Base-by-base conservation (phyloP, 2,797 vertebrate species). In the Aphelocoma californica region DNA sequence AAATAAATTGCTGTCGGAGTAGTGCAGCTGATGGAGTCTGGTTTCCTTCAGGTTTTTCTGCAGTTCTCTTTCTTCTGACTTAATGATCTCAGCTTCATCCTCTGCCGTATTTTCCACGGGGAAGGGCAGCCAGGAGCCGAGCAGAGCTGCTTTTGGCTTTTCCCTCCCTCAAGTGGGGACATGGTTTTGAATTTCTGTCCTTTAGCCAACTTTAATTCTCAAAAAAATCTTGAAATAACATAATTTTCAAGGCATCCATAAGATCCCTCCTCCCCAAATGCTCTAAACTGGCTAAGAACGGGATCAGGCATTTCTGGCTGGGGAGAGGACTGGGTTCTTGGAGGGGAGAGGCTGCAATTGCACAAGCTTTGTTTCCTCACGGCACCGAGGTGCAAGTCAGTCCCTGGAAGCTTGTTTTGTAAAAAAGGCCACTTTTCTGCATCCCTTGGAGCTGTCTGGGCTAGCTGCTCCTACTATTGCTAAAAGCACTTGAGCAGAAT, bases 31-130 rank as follows among this genome's bases (percentile, higher is more conserved):
- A 82, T 10, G 36, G 71, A 71, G 25, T 83, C 91, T 95, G 94
- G 82, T 91, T 93, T 93, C 80, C 58, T 80, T 94, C 92, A 92
- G 60, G 51, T 92, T 93, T 71, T 85, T 61, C 42, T 86, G 45
- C 44, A 44, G 57, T 44, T 90, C 31, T 29, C n/a, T 70, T 84
- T 51, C 2, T 34, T 74, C 16, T 73, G 18, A 28, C 15, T n/a
- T 19, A 34, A 32, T 73, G 75, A 74, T 20, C 74, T 85, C 56
- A 34, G 34, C 57, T 86, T 67, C 1, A 5, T 74, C 25, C 58
- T 61, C 57, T 34, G 72, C 75, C 29, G 0, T 31, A 3, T 42
- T 3, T 5, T 48, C 62, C 6, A 2, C 1, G 2, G 47, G 9
- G 78, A 72, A 61, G 28, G 34, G 65, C 45, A 44, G 42, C 1